Evolutionary conservation across 2,888 invertebrate genomes (phyloP).

Genomic region (Bruchidius siliquastri): DNA sequence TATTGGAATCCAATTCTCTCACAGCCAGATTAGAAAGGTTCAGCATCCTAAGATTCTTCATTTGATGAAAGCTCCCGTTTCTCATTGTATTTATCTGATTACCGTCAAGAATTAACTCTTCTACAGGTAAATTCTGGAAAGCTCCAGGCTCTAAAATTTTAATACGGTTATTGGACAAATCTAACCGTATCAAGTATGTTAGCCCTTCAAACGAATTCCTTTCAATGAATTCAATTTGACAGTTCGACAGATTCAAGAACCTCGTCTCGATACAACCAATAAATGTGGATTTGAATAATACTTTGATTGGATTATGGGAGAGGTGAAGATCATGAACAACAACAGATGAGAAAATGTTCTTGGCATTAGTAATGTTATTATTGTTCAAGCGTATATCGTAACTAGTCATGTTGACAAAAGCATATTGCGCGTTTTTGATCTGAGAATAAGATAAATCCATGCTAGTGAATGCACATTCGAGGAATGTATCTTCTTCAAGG

Average conservation of each 20-base stretch:
- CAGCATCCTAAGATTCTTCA: conserved; percentile 4
- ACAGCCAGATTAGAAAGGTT: conserved; percentile 6
- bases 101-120: conserved; percentile 1
- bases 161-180: conserved; percentile 7
- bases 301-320: conserved; percentile 9
- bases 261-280: background rate
- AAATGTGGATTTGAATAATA: conserved; percentile 8
- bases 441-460: conserved; percentile 11
- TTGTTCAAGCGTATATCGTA: conserved; percentile 1
- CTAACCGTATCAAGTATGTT: background rate
- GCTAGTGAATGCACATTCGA: background rate
- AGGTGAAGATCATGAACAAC: conserved; percentile 6
- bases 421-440: conserved; percentile 1
- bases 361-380: conserved; percentile 5
- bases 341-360: conserved; percentile 5
- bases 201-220: conserved; percentile 7
- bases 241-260: conserved; percentile 8
- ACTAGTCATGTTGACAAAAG: conserved; percentile 2
- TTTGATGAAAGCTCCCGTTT: conserved; percentile 8
- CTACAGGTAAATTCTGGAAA: conserved; percentile 5
- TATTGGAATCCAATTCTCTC: conserved; percentile 5
- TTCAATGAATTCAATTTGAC: conserved; percentile 10
- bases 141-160: background rate
- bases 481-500: conserved; percentile 6
- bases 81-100: conserved; percentile 9